phyloP scores from a whole-genome alignment of 2,888 invertebrate genomes.

The Andrena marginata region DNA sequence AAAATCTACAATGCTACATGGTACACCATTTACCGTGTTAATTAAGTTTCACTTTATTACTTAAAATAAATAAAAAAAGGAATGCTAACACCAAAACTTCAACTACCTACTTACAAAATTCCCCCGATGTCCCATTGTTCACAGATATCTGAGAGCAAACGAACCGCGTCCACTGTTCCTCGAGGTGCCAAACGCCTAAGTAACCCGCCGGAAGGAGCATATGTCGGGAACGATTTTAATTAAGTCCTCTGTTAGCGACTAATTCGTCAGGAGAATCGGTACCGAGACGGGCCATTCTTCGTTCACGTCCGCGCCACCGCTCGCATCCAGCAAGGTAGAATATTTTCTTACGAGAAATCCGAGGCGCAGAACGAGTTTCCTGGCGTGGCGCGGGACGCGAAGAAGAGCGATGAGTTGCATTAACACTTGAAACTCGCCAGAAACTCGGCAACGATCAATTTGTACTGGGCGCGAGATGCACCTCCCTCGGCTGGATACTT shows the following conservation, averaged over 20 bases:
- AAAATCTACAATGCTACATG: no score
- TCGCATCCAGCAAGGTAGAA: slow-evolving; percentile 36
- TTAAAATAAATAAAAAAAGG: no score
- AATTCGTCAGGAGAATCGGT: slow-evolving; percentile 29
- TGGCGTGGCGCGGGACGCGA: slow-evolving; percentile 39
- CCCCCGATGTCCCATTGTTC: no score
- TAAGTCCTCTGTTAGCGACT: slow-evolving; percentile 28
- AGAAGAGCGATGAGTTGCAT: slow-evolving; percentile 64
- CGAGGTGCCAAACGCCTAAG: not conserved
- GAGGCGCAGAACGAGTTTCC: slow-evolving; percentile 48
- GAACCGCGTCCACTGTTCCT: no score
- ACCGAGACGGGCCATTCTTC: not conserved
- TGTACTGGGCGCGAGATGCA: slow-evolving; percentile 38
- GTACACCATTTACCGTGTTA: no score
- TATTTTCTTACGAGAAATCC: slow-evolving; percentile 45
- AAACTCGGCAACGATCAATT: slow-evolving; percentile 65
- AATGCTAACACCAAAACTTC: no score
- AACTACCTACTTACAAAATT: no score
- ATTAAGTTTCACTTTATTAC: no score
- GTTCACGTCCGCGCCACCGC: not conserved
- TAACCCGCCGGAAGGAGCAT: not conserved
- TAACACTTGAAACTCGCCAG: slow-evolving; percentile 62
- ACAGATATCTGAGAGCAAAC: no score
- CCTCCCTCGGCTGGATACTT: slow-evolving; percentile 52
- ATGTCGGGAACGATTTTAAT: slow-evolving; percentile 30